Conservation (phyloP, 1,140 invertebrate species). For the Monochamus saltuarius region DNA sequence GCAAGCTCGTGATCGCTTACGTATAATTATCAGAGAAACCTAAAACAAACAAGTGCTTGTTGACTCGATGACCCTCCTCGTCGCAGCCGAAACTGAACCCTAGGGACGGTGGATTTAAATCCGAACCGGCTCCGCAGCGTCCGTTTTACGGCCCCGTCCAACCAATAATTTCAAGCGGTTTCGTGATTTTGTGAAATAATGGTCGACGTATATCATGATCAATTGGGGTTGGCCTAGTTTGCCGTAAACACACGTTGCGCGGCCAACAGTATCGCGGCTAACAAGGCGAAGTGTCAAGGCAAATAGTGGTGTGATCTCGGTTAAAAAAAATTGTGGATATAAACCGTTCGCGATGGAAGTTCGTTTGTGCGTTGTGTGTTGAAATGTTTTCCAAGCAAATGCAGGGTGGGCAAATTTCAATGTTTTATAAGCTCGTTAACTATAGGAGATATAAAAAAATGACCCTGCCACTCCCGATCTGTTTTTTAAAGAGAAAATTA, state of each 20-base stretch:
- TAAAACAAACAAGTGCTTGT: conserved; percentile 50
- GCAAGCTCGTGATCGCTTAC: conserved; percentile 44
- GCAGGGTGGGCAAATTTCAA: too few species aligned
- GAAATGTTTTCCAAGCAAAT: too few species aligned
- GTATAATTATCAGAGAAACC: conserved; percentile 49
- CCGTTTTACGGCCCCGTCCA: conserved; percentile 4
- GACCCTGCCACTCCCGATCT: too few species aligned
- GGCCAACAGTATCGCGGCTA: not conserved
- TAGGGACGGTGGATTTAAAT: conserved; percentile 19
- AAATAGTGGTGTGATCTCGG: too few species aligned
- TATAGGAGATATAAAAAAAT: too few species aligned
- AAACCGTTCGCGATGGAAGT: too few species aligned
- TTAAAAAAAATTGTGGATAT: too few species aligned
- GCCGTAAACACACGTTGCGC: conserved; percentile 8
- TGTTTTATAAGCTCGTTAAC: too few species aligned
- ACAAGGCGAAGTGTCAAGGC: too few species aligned
- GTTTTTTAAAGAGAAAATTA: too few species aligned
- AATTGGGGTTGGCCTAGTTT: conserved; percentile 31
- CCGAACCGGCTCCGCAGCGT: too few species aligned
- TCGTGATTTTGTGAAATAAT: conserved; percentile 38
- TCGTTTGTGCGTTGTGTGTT: too few species aligned
- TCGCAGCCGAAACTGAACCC: conserved; percentile 26
- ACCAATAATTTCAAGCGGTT: conserved; percentile 37
- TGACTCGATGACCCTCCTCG: conserved; percentile 40
- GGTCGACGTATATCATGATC: conserved; percentile 19